phyloP scores from a whole-genome alignment of 2,113 vertebrate species.

The Cyprinodon tularosa region DNA sequence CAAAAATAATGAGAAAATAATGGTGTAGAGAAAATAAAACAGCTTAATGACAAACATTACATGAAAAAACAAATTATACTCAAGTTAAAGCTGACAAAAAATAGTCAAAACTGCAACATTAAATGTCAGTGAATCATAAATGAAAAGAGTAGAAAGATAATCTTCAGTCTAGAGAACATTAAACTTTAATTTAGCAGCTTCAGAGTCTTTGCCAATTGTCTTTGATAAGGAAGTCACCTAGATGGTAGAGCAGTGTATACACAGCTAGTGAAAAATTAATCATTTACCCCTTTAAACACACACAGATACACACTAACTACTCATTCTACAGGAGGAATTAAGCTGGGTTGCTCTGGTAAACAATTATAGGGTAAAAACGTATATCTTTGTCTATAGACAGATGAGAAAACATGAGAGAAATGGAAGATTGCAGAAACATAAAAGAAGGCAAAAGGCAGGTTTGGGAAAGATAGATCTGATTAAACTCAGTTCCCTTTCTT shows the following conservation, averaged over 20 bases:
- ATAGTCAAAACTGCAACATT: neutral
- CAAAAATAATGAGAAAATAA: neutral
- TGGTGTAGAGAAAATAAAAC: neutral
- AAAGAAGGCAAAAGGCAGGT: neutral
- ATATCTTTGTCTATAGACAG: conserved; percentile 1
- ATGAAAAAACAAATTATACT: neutral
- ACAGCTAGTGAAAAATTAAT: conserved; percentile 51
- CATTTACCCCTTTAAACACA: conserved; percentile 66
- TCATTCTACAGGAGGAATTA: conserved; percentile 28
- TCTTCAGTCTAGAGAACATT: conserved; percentile 11
- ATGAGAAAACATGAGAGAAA: neutral
- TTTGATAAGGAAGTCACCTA: conserved; percentile 44
- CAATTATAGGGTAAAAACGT: conserved; percentile 1
- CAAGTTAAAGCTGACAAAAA: neutral
- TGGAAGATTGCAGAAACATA: neutral
- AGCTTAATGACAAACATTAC: neutral
- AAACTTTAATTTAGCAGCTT: neutral
- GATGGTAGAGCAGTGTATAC: conserved; percentile 31
- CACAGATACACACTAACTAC: conserved; percentile 20
- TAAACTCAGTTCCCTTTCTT: neutral
- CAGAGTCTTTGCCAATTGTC: conserved; percentile 23
- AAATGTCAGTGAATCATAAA: neutral
- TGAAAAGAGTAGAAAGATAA: neutral
- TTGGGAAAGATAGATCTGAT: neutral
- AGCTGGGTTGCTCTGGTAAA: conserved; percentile 19